Base-by-base conservation (phyloP, 1,140 invertebrate species). In the Mercenaria mercenaria region DNA sequence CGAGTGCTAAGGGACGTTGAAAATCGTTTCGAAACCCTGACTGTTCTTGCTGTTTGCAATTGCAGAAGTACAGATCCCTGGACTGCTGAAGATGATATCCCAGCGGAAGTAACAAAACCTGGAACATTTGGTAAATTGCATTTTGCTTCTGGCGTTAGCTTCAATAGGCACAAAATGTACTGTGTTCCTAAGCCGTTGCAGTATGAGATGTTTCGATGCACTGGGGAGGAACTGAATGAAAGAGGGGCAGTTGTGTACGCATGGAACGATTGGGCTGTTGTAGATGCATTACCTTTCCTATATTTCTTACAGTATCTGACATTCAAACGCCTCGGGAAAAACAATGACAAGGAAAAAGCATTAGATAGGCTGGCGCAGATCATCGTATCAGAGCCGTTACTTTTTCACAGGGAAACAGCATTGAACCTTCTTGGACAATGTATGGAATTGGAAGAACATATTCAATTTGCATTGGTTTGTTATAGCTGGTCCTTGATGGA, bases 361-460 rank as follows among this genome's bases (percentile, higher is more conserved):
- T 29, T 64, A 64, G 59, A 64, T 26, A 64, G n/a, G 29, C 26
- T 64, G 23, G 59, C 59, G 1, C n/a, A 64, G 26, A 64, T 29
- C 10, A 29, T 64, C 3, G 59, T n/a, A 10, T 64, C 59, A 4
- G 59, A 64, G 26, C 59, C 59, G n/a, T 10, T n/a, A 23, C 37
- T 72, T 23, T 41, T 39, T 41, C 67, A 72, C 18, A 72, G 39
- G 29, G 67, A 72, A 39, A 72, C 34, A 32, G 34, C 67, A 18
- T n/a, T 72, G 15, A 72, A 72, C 37, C 39, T 72, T 18, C 67
- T 72, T 20, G 67, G 67, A 23, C 67, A 72, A 20, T 72, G 67
- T 32, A 41, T 72, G 67, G 34, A 72, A 20, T 1, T 20, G 13
- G 67, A 72, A 32, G 34, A 23, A 23, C 11, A 43, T 18, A 39